phyloP scores from a whole-genome alignment of 2,888 invertebrate species.

The Dicyrtomina minuta region DNA sequence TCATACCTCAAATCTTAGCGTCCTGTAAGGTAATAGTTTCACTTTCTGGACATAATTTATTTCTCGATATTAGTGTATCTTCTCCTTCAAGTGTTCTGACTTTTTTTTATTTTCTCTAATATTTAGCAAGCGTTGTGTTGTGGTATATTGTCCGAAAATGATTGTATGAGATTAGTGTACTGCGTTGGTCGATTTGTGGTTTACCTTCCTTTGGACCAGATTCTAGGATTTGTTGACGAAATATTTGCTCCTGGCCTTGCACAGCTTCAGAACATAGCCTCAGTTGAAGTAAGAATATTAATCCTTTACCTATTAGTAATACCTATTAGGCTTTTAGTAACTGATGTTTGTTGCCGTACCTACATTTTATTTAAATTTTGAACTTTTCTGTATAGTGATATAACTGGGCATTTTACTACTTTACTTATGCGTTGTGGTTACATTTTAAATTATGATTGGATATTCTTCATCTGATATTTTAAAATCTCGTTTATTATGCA shows the following conservation, averaged over 20 bases:
- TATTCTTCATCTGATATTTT: too few relatives aligned
- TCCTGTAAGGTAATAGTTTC: slow-evolving; percentile 49
- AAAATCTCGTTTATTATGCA: too few relatives aligned
- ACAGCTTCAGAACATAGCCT: slow-evolving; percentile 45
- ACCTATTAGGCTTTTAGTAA: too few relatives aligned
- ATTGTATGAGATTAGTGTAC: slow-evolving; percentile 49
- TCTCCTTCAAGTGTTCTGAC: neutral
- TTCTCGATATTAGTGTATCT: neutral
- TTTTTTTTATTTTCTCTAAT: neutral
- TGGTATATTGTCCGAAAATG: slow-evolving; percentile 41
- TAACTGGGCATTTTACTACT: too few relatives aligned
- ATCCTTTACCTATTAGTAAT: neutral
- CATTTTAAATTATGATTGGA: too few relatives aligned
- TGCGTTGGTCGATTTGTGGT: slow-evolving; percentile 49
- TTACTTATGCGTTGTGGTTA: too few relatives aligned
- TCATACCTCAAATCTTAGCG: slow-evolving; percentile 48
- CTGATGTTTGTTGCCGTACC: too few relatives aligned
- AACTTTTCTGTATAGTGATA: too few relatives aligned
- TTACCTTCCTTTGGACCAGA: slow-evolving; percentile 49
- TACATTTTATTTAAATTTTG: too few relatives aligned
- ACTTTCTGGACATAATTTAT: slow-evolving; percentile 3
- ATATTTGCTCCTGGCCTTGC: slow-evolving; percentile 50
- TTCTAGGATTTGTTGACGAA: slow-evolving; percentile 50
- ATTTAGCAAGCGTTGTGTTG: slow-evolving; percentile 47
- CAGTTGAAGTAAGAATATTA: slow-evolving; percentile 41